phyloP scores from a whole-genome alignment of 2,797 vertebrate species.

The Lithobates pipiens region DNA sequence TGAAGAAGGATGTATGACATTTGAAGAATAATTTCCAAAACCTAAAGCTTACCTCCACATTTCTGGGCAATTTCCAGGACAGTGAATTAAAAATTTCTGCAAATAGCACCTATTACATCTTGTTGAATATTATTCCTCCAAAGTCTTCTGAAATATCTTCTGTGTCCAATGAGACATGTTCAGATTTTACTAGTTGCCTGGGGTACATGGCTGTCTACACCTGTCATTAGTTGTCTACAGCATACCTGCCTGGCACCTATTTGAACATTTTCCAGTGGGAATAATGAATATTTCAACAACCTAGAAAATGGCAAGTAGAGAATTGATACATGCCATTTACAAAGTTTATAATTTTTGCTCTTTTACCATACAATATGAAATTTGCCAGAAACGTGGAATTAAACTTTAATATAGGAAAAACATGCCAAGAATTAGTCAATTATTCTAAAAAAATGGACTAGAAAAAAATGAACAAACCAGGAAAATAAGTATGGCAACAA shows the following conservation, averaged over 20 bases:
- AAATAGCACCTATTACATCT: not conserved
- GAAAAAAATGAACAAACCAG: not conserved
- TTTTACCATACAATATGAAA: not conserved
- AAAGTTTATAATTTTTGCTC: not conserved
- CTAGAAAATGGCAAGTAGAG: not conserved
- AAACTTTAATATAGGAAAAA: constrained; percentile 1
- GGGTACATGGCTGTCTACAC: not conserved
- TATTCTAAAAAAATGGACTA: not conserved
- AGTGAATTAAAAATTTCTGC: not conserved
- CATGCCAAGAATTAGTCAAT: not conserved
- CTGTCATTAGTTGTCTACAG: not conserved
- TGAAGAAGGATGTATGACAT: not conserved
- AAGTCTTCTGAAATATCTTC: not conserved
- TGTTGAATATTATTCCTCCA: not conserved
- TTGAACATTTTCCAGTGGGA: not conserved
- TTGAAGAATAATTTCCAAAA: not conserved
- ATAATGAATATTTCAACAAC: not conserved
- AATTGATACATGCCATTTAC: not conserved
- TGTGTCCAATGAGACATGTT: not conserved
- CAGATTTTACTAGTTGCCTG: not conserved
- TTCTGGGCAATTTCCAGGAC: not conserved
- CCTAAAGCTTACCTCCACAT: not conserved
- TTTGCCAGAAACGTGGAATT: not conserved
- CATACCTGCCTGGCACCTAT: not conserved
- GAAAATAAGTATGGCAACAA: not conserved